These are phyloP conservation scores for Cheilosia pagana DNA, from an alignment of 2,888 invertebrate species.

Conservation along the genomic window DNA sequence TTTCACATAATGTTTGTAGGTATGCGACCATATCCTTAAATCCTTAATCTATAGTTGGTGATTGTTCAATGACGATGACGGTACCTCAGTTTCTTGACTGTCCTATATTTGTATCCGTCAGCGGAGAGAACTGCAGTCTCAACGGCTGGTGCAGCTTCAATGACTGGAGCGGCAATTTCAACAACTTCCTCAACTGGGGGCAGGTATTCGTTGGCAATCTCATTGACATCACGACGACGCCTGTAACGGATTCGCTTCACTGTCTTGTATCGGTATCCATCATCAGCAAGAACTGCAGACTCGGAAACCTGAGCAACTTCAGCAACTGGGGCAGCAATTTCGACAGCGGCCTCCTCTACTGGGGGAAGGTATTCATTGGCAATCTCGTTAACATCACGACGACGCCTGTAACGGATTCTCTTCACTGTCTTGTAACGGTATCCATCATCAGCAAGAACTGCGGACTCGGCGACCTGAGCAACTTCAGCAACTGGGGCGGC, in stretches of 20 bases:
- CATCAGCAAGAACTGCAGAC: constrained; percentile 49
- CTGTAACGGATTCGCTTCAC: constrained; percentile 70
- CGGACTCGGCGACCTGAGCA: constrained; percentile 34
- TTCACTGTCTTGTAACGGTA: constrained; percentile 70
- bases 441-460: constrained; percentile 61
- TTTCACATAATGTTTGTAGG: not conserved
- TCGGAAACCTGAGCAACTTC: constrained; percentile 46
- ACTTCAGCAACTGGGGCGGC: constrained; percentile 37
- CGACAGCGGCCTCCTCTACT: constrained; percentile 57
- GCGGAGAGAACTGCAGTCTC: constrained; percentile 43
- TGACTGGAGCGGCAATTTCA: constrained; percentile 23
- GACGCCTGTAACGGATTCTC: constrained; percentile 63
- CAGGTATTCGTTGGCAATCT: constrained; percentile 77
- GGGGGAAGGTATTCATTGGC: constrained; percentile 64
- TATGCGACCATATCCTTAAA: not conserved
- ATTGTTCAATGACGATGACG: constrained; percentile 47
- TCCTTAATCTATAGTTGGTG: not conserved
- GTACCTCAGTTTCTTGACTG: constrained; percentile 54
- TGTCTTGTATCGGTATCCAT: constrained; percentile 70
- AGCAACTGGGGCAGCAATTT: constrained; percentile 29
- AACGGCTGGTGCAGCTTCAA: constrained; percentile 46
- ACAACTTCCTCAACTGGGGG: constrained; percentile 70
- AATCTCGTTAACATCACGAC: constrained; percentile 78
- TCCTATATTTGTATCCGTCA: constrained; percentile 71
- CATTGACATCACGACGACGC: constrained; percentile 77